Base-by-base conservation (phyloP, 2,113 vertebrate genomes). In the Calyptomena viridis region DNA sequence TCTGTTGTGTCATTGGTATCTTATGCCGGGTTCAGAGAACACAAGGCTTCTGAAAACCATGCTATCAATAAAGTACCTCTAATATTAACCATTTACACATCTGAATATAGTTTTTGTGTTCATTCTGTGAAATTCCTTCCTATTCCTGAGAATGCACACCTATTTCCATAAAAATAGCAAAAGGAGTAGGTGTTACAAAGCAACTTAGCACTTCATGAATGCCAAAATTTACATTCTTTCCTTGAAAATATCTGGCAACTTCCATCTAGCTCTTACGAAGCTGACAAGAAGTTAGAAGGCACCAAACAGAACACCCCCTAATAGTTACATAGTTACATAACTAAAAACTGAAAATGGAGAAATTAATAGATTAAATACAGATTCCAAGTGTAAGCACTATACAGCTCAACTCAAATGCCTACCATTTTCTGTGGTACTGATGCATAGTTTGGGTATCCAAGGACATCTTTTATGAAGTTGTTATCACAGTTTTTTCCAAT, bases 401-500 rank as follows among this genome's bases (percentile, higher is more conserved):
- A 55, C 4, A 77, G 50, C 14, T 46, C 31, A 80, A 37, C 24
- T 81, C 55, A 90, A 87, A 90, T 12, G 75, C 99, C 98, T 91
- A 99, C 99, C 99, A 99, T 98, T 97, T 98, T 99, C 91, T 98
- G 97, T 78, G 99, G 99, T 69, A 99, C 80, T 25, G 99, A 98
- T 8, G 98, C 96, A 95, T 99, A 99, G 98, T 98, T 98, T 12
- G 98, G 98, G 88, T 93, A 99, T 52, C 99, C 99, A 87, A 99
- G 98, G n/a, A 99, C 99, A n/a, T 99, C 99, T 83, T 98, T 97
- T 94, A 99, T 98, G 97, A 99, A 99, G 95, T 95, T 97, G 84
- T 96, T 98, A n/a, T 97, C 98, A 97, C 99, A 99, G 97, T 96
- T 97, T 97, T 98, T 99, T 33, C 99, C 99, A 93, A 99, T 97